Evolutionary conservation across 2,113 vertebrate species (phyloP), one percentile per base, ranked within the genome.

Genomic region (Emberiza fucata): DNA sequence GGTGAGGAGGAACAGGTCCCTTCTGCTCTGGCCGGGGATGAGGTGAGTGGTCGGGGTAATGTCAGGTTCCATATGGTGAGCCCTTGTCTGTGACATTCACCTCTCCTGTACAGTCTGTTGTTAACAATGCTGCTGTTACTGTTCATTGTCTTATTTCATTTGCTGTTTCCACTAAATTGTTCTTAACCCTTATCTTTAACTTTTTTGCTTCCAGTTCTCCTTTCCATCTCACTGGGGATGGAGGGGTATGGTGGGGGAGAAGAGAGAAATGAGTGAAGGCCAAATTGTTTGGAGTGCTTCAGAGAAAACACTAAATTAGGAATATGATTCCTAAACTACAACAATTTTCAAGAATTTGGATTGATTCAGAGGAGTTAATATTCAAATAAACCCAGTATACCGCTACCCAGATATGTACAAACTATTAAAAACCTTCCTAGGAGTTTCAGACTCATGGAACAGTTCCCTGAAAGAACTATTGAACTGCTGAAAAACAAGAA

Each of bases 1-100:
- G 25, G 33, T 35, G 39, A 23, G 56, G 56, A 48, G 22, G 28
- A 48, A 20, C 2, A 4, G 22, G 28, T 48, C 28, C 56, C 16
- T 24, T 48, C 12, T 29, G 42, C 25, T 50, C 7, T 1, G 16
- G 53, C 25, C 0, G 0, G 12, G 8, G 44, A 42, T 44, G 17
- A 18, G 37, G 17, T 14, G 11, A 35, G 9, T 11, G 11, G 25
- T 27, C 0, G 0, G 27, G 16, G 7, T 31, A 42, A 42, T 14
- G 13, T 51, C 11, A 17, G 17, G 5, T 77, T 59, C 53, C 22
- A 14, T 6, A 6, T 3, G 11, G 21, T 37, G 25, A 66, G 21
- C 16, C 12, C 17, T 35, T 35, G 12, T 31, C 35, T 76, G 6
- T 44, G 35, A 51, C 50, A 9, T 51, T 59, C 63, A 44, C 14